phyloP scores from a whole-genome alignment of 2,113 vertebrate species.

The Microtus pennsylvanicus region DNA sequence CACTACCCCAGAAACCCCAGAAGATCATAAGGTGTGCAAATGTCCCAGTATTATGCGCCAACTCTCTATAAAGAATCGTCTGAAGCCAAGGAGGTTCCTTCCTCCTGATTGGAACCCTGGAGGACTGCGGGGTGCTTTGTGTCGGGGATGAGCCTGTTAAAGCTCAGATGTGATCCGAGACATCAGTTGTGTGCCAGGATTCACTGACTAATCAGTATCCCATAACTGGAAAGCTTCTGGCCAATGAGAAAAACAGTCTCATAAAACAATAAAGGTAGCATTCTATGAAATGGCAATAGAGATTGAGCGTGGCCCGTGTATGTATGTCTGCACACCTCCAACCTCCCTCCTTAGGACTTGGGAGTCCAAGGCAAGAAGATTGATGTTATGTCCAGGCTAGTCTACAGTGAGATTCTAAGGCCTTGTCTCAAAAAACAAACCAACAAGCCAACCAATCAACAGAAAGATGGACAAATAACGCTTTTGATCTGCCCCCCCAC shows the following conservation, averaged over 20 bases:
- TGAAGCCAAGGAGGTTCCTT: constrained; percentile 39
- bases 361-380: background rate
- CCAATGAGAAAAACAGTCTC: background rate
- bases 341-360: too few relatives aligned
- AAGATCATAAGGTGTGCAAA: background rate
- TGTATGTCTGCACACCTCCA: background rate
- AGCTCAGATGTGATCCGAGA: constrained; percentile 76
- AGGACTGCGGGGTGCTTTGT: constrained; percentile 78
- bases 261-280: background rate
- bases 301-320: background rate
- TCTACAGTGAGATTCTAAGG: background rate
- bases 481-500: background rate
- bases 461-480: background rate
- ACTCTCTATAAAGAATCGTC: background rate
- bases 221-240: background rate
- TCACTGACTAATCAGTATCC: background rate
- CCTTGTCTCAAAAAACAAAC: background rate
- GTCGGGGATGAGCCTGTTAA: constrained; percentile 68
- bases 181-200: constrained; percentile 71
- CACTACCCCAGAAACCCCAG: background rate
- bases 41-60: background rate
- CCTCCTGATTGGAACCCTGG: constrained; percentile 72
- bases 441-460: background rate
- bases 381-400: background rate
- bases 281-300: background rate